These are phyloP conservation scores for Lymantria dispar DNA, from an alignment of 2,888 invertebrate genomes.

Conservation along the genomic window DNA sequence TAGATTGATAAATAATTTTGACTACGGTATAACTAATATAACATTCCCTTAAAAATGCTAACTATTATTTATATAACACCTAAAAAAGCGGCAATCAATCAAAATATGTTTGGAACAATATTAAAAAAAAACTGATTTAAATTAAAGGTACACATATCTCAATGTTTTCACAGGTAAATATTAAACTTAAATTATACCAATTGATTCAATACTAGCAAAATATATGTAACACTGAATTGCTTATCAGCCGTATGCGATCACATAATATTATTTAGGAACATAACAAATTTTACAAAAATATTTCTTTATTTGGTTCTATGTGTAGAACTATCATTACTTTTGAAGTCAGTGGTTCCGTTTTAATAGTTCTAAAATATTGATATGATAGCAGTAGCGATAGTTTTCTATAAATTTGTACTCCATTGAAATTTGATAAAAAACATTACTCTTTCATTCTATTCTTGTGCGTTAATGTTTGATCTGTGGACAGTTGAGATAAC, in stretches of 20 bases:
- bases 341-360: constrained; percentile 2
- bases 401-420: neutral
- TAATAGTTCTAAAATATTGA: constrained; percentile 1
- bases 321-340: constrained; percentile 37
- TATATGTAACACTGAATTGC: constrained; percentile 32
- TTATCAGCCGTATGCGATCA: constrained; percentile 34
- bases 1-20: no score
- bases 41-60: neutral
- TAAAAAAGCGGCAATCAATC: constrained; percentile 24
- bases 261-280: constrained; percentile 60
- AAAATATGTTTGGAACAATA: constrained; percentile 12
- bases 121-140: constrained; percentile 9
- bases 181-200: constrained; percentile 32
- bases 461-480: no score
- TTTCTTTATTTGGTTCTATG: constrained; percentile 60
- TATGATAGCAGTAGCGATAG: constrained; percentile 26
- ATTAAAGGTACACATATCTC: constrained; percentile 12
- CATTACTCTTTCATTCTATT: no score
- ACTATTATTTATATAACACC: constrained; percentile 20
- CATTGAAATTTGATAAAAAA: no score
- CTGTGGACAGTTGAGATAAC: no score
- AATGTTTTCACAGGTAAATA: constrained; percentile 9
- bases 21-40: constrained; percentile 1
- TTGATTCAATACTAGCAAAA: constrained; percentile 33
- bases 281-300: constrained; percentile 60